phyloP scores from a whole-genome alignment of 2,113 vertebrate species.

The Geothlypis trichas region DNA sequence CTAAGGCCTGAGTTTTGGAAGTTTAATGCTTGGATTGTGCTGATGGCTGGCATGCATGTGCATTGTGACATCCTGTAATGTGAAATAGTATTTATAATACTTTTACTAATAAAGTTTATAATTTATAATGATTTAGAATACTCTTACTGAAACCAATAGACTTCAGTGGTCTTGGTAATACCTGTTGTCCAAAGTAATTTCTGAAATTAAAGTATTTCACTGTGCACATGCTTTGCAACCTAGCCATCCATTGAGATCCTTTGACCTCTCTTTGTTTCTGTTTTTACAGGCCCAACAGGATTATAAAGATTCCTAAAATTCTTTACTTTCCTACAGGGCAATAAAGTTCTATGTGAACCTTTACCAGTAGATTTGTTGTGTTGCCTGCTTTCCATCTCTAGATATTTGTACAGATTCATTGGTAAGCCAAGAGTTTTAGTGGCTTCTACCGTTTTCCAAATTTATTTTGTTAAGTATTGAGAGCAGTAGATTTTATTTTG shows the following conservation, averaged over 20 bases:
- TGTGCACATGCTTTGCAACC: background rate
- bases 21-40: background rate
- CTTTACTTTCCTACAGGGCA: conserved; percentile 19
- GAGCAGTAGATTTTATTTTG: background rate
- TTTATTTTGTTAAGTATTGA: background rate
- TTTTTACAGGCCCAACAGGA: conserved; percentile 55
- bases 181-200: background rate
- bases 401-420: background rate
- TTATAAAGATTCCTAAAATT: conserved; percentile 67
- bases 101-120: background rate
- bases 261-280: conserved; percentile 45
- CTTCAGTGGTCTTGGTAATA: background rate
- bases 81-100: background rate
- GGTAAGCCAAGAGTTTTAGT: background rate
- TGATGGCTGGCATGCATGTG: background rate
- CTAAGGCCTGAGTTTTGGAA: background rate
- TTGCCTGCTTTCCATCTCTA: background rate
- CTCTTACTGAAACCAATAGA: background rate
- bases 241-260: conserved; percentile 4
- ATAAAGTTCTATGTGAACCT: background rate
- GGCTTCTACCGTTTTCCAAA: background rate
- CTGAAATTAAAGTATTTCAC: background rate
- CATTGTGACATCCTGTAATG: background rate
- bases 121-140: background rate
- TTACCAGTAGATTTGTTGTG: background rate